Evolutionary conservation across 64 coral and sea anemone genomes (phyloP).

Genomic region (Trachythela sp.): DNA sequence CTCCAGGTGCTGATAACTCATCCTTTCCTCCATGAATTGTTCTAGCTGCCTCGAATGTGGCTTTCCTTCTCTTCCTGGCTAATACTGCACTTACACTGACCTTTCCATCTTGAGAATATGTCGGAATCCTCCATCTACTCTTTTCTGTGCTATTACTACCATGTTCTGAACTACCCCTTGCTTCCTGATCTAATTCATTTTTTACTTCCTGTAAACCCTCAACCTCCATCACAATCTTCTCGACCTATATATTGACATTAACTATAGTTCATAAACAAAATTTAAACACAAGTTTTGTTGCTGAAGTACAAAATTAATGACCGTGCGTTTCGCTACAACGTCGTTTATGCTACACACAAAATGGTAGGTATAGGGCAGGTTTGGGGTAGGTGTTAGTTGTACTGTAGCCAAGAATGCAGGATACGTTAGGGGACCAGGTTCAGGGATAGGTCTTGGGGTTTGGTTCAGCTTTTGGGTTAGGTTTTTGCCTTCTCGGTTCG

Average conservation of each 20-base stretch:
- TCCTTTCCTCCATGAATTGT: conserved; percentile 60
- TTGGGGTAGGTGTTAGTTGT: neutral
- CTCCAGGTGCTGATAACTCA: neutral
- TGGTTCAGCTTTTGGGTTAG: too few relatives aligned
- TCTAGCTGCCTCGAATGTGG: conserved; percentile 45
- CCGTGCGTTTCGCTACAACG: too few relatives aligned
- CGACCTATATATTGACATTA: neutral
- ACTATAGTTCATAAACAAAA: neutral
- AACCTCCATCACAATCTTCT: neutral
- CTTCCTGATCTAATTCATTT: neutral
- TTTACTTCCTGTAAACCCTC: neutral
- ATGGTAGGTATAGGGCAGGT: too few relatives aligned
- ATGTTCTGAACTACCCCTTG: neutral
- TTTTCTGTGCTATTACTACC: neutral
- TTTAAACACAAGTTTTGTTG: neutral
- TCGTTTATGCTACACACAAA: too few relatives aligned
- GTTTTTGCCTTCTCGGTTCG: too few relatives aligned
- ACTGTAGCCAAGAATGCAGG: too few relatives aligned
- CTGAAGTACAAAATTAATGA: neutral
- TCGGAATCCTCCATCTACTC: neutral
- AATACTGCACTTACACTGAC: neutral
- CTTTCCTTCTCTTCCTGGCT: conserved; percentile 34
- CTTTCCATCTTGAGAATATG: neutral
- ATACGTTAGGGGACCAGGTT: neutral
- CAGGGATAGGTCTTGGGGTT: neutral